phyloP scores from a whole-genome alignment of 2,113 vertebrate genomes.

The Gallinago undulata region DNA sequence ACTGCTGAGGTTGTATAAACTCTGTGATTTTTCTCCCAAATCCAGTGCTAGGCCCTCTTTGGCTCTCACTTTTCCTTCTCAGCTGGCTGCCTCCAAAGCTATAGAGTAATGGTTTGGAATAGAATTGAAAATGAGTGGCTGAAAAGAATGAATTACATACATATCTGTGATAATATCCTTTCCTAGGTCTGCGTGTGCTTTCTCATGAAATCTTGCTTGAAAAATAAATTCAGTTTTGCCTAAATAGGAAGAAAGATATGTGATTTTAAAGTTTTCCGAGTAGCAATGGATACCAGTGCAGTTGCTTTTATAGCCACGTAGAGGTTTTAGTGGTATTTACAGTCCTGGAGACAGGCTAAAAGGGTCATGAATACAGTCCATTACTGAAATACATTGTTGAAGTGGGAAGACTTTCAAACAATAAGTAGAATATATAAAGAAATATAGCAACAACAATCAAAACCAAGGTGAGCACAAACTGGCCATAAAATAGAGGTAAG shows the following conservation, averaged over 20 bases:
- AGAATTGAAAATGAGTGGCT: background rate
- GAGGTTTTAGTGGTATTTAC: background rate
- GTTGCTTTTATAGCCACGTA: background rate
- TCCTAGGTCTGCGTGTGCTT: background rate
- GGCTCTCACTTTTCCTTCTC: background rate
- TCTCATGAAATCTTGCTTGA: background rate
- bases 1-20: background rate
- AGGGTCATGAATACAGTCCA: background rate
- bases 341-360: background rate
- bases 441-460: background rate
- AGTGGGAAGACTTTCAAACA: background rate
- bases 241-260: background rate
- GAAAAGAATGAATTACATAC: background rate
- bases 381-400: background rate
- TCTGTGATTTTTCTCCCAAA: background rate
- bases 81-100: background rate
- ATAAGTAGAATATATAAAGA: background rate
- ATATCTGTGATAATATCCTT: background rate
- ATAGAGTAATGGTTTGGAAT: background rate
- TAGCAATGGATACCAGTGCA: background rate
- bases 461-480: background rate
- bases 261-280: background rate
- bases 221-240: constrained; percentile 9
- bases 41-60: background rate
- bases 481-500: background rate